Evolutionary conservation across 2,888 invertebrate species (phyloP).

Genomic region (Caradrina clavipalpis): DNA sequence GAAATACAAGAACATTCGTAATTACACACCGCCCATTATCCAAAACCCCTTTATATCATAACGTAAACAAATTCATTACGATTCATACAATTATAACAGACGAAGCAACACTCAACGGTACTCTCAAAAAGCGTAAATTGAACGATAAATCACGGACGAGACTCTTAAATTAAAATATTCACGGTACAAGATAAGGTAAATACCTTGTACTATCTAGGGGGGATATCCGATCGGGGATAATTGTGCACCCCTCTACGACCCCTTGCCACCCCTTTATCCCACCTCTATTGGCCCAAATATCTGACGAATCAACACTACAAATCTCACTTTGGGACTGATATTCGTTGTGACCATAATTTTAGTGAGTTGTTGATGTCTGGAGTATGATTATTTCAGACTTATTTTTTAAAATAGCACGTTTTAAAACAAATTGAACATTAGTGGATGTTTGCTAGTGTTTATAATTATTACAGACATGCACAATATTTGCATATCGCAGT

Average conservation of each 20-base stretch:
- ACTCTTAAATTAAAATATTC: slow-evolving; percentile 62
- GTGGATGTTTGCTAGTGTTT: too few relatives aligned
- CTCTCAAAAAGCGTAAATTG: slow-evolving; percentile 49
- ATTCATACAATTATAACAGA: slow-evolving; percentile 46
- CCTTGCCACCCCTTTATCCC: slow-evolving; percentile 41
- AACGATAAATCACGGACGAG: slow-evolving; percentile 56
- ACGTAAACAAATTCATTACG: slow-evolving; percentile 28
- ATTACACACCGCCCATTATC: slow-evolving; percentile 2
- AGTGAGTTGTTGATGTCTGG: not conserved
- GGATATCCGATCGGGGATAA: slow-evolving; percentile 58
- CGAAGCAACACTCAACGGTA: slow-evolving; percentile 34
- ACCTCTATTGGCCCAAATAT: slow-evolving; percentile 68
- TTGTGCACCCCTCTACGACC: slow-evolving; percentile 52
- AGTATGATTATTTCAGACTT: not conserved
- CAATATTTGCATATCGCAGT: too few relatives aligned
- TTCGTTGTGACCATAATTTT: slow-evolving; percentile 54
- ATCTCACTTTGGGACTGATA: slow-evolving; percentile 65
- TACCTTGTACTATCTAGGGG: slow-evolving; percentile 47
- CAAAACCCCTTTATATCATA: slow-evolving; percentile 15
- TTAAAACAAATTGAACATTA: too few relatives aligned
- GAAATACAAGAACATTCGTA: not conserved
- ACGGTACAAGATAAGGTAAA: slow-evolving; percentile 55
- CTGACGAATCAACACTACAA: slow-evolving; percentile 69
- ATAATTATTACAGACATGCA: too few relatives aligned
- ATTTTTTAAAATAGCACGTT: too few relatives aligned